These are phyloP conservation scores for Penaeus vannamei DNA, from an alignment of 1,140 invertebrate genomes.

Conservation along the genomic window DNA sequence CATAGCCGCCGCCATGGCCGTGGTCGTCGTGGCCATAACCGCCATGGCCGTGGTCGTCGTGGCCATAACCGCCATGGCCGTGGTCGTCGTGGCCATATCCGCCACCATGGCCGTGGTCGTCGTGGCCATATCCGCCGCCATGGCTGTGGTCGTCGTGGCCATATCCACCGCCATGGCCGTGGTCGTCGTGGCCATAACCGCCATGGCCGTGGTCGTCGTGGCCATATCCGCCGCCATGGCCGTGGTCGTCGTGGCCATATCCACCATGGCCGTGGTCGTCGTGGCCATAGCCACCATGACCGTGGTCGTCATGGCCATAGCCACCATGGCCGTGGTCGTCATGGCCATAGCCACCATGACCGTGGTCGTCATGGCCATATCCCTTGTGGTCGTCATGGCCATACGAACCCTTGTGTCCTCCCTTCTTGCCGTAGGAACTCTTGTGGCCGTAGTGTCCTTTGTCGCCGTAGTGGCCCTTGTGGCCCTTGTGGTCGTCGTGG, in stretches of 20 bases:
- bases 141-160: neutral
- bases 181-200: constrained; percentile 8
- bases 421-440: constrained; percentile 51
- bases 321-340: neutral
- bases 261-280: neutral
- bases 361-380: neutral
- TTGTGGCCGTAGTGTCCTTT: constrained; percentile 63
- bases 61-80: neutral
- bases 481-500: constrained; percentile 63
- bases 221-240: neutral
- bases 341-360: neutral
- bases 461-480: constrained; percentile 61
- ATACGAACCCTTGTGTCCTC: neutral
- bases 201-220: neutral
- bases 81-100: constrained; percentile 4
- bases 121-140: neutral
- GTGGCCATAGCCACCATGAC: neutral
- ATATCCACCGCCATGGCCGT: neutral
- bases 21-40: neutral
- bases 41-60: neutral
- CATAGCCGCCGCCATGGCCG: neutral
- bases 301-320: neutral
- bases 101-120: neutral
- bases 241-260: too few relatives aligned
- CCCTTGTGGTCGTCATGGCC: constrained; percentile 3